Evolutionary conservation across 2,113 vertebrate genomes (phyloP).

Genomic region (Scomber scombrus): DNA sequence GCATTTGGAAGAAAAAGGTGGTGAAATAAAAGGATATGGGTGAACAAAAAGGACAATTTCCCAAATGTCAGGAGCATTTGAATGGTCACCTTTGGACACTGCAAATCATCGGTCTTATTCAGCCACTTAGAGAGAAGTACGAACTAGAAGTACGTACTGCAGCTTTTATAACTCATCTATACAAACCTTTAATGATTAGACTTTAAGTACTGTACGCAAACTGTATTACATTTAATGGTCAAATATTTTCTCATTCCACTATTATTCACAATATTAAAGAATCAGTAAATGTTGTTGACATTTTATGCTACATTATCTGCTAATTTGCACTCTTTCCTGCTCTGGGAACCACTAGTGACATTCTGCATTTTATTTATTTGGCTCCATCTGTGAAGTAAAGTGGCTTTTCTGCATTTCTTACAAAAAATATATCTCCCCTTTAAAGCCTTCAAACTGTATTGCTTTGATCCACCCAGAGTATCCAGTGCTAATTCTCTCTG

Average conservation of each 20-base stretch:
- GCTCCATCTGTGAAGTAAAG: too few relatives aligned
- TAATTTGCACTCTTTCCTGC: too few relatives aligned
- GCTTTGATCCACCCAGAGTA: slow-evolving; percentile 35
- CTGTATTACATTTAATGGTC: neutral
- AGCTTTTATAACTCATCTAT: slow-evolving; percentile 1
- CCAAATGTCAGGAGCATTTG: slow-evolving; percentile 73
- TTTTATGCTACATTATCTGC: too few relatives aligned
- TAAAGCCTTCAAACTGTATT: neutral
- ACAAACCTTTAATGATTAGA: neutral
- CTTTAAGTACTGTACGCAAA: neutral
- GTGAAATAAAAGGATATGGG: slow-evolving; percentile 50
- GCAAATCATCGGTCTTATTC: slow-evolving; percentile 42
- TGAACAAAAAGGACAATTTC: slow-evolving; percentile 67
- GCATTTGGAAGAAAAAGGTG: slow-evolving; percentile 63
- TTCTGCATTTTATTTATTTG: too few relatives aligned
- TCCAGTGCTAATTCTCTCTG: slow-evolving; percentile 42
- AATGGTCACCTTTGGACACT: slow-evolving; percentile 55
- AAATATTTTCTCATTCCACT: neutral
- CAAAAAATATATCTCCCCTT: neutral
- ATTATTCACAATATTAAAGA: neutral
- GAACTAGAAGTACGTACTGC: neutral
- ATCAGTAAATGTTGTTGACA: too few relatives aligned
- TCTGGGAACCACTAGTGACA: too few relatives aligned
- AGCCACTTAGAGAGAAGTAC: neutral
- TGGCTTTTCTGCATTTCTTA: too few relatives aligned